These are phyloP conservation scores for Zelostemma sp. DNA, from an alignment of 1,140 invertebrate genomes.

Conservation along the genomic window DNA sequence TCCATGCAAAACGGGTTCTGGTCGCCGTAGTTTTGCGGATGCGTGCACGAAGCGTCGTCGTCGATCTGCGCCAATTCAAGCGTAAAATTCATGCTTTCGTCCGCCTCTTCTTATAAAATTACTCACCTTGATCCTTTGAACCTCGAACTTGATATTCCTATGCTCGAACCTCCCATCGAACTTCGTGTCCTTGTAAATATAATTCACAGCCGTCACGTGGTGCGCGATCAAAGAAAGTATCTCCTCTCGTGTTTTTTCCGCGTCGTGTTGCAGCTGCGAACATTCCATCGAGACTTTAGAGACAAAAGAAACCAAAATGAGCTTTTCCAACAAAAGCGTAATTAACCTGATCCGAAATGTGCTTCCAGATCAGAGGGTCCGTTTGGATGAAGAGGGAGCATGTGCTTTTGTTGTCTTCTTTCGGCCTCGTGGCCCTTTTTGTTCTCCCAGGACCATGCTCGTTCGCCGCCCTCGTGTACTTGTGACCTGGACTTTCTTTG, in stretches of 20 bases:
- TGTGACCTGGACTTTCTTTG: constrained; percentile 69
- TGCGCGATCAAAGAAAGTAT: constrained; percentile 97
- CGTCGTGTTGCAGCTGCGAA: constrained; percentile 75
- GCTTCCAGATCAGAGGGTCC: constrained; percentile 96
- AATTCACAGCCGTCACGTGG: constrained; percentile 98
- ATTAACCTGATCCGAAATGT: constrained; percentile 79
- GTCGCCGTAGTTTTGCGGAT: constrained; percentile 75
- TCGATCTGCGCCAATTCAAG: constrained; percentile 77
- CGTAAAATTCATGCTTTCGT: no score
- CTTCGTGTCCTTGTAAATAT: constrained; percentile 95
- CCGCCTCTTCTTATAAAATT: not conserved
- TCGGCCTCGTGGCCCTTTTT: constrained; percentile 72
- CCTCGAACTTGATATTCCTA: constrained; percentile 97
- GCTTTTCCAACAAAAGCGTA: constrained; percentile 19
- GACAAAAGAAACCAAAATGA: not conserved
- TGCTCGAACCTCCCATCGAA: constrained; percentile 91
- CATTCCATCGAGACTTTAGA: no score
- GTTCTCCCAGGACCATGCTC: constrained; percentile 64
- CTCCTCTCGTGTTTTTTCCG: constrained; percentile 93
- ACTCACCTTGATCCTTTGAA: constrained; percentile 92
- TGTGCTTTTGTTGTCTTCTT: constrained; percentile 80
- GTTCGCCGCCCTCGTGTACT: constrained; percentile 77
- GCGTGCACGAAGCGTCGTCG: constrained; percentile 85
- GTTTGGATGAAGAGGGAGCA: constrained; percentile 98
- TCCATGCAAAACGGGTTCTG: constrained; percentile 95